Percentiles rank a stretch among this genome's conserved stretches.
phyloP scores from a whole-genome alignment of 1,140 invertebrate species.

The Araneus ventricosus region DNA sequence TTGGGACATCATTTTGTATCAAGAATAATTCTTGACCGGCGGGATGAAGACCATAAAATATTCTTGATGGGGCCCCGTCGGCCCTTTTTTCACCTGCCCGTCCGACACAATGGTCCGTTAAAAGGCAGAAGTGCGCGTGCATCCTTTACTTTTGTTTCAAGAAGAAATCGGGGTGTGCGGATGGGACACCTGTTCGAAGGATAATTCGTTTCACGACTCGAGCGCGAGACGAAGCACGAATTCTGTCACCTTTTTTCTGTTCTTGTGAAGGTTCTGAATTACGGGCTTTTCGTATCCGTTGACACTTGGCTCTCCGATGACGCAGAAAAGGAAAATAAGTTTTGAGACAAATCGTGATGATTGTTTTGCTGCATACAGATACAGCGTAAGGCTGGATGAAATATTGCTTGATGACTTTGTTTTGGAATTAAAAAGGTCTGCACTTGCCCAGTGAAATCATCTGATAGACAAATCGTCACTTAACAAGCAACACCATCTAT shows the following conservation, averaged over 20 bases:
- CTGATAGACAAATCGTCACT: too few species aligned
- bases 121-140: neutral
- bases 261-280: neutral
- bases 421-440: too few species aligned
- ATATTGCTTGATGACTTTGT: too few species aligned
- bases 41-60: neutral
- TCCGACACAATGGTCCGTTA: neutral
- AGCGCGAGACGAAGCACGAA: neutral
- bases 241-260: neutral
- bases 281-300: slow-evolving; percentile 12
- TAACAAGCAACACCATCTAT: too few species aligned
- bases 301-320: neutral
- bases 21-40: slow-evolving; percentile 60
- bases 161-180: neutral
- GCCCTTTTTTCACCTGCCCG: neutral
- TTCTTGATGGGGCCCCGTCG: neutral
- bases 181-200: neutral
- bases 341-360: neutral
- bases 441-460: too few species aligned
- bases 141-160: neutral
- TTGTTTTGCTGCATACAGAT: neutral
- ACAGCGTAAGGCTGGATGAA: too few species aligned
- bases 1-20: slow-evolving; percentile 55
- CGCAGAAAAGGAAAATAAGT: neutral
- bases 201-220: neutral